phyloP scores from a whole-genome alignment of 2,113 vertebrate genomes.

The Synchiropus splendidus region DNA sequence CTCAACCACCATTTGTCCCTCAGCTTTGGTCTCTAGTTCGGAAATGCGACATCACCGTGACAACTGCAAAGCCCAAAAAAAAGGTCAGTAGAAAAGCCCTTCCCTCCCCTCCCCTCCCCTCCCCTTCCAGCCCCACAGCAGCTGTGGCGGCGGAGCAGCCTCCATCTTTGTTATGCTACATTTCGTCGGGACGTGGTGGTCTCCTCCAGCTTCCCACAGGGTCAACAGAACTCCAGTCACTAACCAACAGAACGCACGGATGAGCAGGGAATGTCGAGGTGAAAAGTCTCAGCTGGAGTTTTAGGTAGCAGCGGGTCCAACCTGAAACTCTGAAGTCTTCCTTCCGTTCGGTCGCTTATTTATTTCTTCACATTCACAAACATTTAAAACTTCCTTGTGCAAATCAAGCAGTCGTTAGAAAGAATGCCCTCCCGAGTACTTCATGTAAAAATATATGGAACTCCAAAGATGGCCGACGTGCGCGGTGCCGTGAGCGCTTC shows the following conservation, averaged over 20 bases:
- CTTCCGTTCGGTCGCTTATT: constrained; percentile 18
- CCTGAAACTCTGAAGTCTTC: constrained; percentile 63
- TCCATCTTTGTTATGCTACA: constrained; percentile 63
- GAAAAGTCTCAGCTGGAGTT: constrained; percentile 68
- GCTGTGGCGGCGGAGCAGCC: constrained; percentile 46
- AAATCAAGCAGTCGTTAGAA: constrained; percentile 99
- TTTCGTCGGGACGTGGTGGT: constrained; percentile 35
- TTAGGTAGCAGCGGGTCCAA: constrained; percentile 76
- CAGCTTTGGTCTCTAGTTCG: constrained; percentile 64
- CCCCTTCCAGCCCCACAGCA: constrained; percentile 42
- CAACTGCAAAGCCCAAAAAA: constrained; percentile 7
- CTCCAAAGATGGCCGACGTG: constrained; percentile 66
- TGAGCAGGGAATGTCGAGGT: no score
- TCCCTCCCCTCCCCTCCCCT: constrained; percentile 8
- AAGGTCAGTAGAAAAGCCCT: constrained; percentile 14
- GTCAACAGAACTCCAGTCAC: background rate
- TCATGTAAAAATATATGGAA: constrained; percentile 73
- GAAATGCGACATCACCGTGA: constrained; percentile 36
- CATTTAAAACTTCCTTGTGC: constrained; percentile 93
- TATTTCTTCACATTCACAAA: constrained; percentile 90
- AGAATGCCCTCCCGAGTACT: constrained; percentile 85
- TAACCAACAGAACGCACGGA: background rate
- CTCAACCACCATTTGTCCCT: background rate
- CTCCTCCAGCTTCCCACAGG: constrained; percentile 14
- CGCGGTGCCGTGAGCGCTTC: constrained; percentile 61